Evolutionary conservation across 53 echinoderm and acorn worm species (phyloP).

Genomic region (Paelopatides confundens): DNA sequence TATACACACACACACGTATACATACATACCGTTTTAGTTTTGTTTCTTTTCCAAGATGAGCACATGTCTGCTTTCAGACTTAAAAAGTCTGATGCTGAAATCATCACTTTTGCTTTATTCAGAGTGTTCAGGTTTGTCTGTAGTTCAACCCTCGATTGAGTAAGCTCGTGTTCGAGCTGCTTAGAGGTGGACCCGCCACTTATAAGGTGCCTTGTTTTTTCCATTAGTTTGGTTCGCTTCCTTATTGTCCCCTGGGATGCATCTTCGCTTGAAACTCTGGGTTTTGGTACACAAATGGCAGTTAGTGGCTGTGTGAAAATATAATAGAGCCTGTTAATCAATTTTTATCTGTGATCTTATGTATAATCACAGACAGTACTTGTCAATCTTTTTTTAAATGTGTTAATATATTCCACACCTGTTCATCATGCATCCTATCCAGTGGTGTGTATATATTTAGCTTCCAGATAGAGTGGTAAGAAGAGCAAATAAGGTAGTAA

Average conservation of each 20-base stretch:
- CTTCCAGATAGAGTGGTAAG: too few species aligned
- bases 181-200: not conserved
- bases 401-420: too few species aligned
- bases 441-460: too few species aligned
- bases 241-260: not conserved
- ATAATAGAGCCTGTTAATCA: too few species aligned
- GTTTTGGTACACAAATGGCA: not conserved
- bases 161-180: not conserved
- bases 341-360: too few species aligned
- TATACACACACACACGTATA: too few species aligned
- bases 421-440: too few species aligned
- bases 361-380: too few species aligned
- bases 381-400: too few species aligned
- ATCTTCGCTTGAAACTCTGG: not conserved
- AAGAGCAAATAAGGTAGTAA: too few species aligned
- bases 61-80: slow-evolving; percentile 1
- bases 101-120: not conserved
- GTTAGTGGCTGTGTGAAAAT: slow-evolving; percentile 19
- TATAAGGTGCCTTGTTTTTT: not conserved
- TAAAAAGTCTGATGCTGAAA: not conserved
- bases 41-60: slow-evolving; percentile 38
- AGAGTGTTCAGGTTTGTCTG: not conserved
- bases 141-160: not conserved
- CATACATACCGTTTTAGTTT: not conserved
- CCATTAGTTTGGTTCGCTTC: not conserved